Evolutionary conservation across 2,797 vertebrate genomes (phyloP).

Genomic region (Allobates femoralis): DNA sequence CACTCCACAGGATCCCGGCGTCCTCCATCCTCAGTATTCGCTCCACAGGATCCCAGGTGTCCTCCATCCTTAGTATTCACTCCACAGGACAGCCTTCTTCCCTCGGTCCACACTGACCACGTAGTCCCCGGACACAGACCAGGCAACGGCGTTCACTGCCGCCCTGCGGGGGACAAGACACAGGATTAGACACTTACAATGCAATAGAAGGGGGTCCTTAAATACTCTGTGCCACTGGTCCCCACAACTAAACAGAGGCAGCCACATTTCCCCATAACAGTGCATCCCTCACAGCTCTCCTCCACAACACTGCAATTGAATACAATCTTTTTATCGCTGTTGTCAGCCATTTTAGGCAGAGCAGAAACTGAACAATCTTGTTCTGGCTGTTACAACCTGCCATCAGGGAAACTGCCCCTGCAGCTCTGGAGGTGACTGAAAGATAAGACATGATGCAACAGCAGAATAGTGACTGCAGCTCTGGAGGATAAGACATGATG

Average conservation of each 20-base stretch:
- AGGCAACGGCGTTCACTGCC: slow-evolving; percentile 84
- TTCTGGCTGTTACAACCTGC: not conserved
- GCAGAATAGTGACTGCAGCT: no score
- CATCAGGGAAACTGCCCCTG: not conserved
- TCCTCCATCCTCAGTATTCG: slow-evolving; percentile 28
- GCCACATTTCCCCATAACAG: not conserved
- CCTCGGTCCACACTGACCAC: slow-evolving; percentile 86
- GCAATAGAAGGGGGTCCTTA: not conserved
- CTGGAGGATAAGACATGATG: not conserved
- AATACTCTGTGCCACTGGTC: not conserved
- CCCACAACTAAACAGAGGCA: not conserved
- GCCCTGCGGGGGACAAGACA: slow-evolving; percentile 69
- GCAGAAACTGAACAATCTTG: not conserved
- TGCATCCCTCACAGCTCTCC: no score
- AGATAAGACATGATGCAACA: not conserved
- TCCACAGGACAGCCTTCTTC: slow-evolving; percentile 83
- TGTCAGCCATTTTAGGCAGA: not conserved
- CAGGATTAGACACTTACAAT: not conserved
- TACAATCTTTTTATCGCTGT: not conserved
- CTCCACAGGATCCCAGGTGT: slow-evolving; percentile 25
- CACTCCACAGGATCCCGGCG: slow-evolving; percentile 77
- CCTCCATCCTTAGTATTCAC: slow-evolving; percentile 32
- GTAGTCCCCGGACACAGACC: slow-evolving; percentile 81
- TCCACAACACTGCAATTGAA: no score
- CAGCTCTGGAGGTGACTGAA: not conserved